Percentiles rank a stretch among this genome's conserved stretches.
These are phyloP conservation scores for Ivindomyrus marchei DNA, from an alignment of 2,113 vertebrate genomes.

Conservation along the genomic window DNA sequence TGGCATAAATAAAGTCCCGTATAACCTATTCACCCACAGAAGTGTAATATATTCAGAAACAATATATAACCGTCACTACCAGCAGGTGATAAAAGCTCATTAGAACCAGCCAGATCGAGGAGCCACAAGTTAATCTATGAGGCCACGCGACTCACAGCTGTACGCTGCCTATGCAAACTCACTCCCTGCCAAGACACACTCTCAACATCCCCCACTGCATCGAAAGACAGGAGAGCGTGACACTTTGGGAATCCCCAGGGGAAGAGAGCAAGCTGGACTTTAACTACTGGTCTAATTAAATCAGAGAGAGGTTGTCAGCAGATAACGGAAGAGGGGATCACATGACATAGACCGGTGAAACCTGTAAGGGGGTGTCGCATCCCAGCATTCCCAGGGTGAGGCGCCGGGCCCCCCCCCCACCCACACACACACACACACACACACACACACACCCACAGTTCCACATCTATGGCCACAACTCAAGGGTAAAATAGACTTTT, in stretches of 20 bases:
- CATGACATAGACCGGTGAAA: not conserved
- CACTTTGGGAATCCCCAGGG: not conserved
- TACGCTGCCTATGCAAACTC: not conserved
- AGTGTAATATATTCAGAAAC: not conserved
- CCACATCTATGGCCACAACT: not conserved
- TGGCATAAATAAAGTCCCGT: not conserved
- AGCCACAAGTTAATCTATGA: not conserved
- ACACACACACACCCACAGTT: not conserved
- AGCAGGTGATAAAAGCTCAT: not conserved
- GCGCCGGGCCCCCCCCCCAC: not conserved
- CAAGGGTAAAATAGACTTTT: not conserved
- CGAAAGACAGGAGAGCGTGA: not conserved
- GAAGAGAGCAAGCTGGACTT: not conserved
- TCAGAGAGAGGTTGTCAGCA: not conserved
- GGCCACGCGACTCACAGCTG: not conserved
- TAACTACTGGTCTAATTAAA: conserved; percentile 1
- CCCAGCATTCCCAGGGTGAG: not conserved
- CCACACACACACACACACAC: not conserved
- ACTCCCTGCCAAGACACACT: not conserved
- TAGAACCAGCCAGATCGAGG: not conserved
- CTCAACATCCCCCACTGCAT: not conserved
- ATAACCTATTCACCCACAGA: not conserved
- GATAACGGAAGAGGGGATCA: not conserved
- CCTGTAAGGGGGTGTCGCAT: not conserved
- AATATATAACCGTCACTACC: not conserved